Evolutionary conservation across 2,797 vertebrate species (phyloP).

Genomic region (Phoxinus dragarum): DNA sequence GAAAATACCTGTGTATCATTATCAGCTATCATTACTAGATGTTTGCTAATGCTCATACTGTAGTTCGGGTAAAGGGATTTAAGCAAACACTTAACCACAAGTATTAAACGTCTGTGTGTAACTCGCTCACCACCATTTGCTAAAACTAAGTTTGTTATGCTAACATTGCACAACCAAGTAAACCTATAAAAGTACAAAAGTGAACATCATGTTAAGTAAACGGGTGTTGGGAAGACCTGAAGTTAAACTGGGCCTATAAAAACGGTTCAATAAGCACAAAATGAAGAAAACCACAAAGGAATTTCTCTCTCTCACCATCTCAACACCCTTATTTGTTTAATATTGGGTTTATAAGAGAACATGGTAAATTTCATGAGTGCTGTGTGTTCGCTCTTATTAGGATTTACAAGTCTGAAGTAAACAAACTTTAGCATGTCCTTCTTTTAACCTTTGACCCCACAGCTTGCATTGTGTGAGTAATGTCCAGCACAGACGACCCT

Average conservation of each 20-base stretch:
- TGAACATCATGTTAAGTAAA: conserved; percentile 18
- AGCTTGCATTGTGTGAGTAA: not conserved
- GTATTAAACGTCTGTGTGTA: not conserved
- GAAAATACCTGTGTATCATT: not conserved
- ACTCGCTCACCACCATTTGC: not conserved
- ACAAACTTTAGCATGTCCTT: conserved; percentile 6
- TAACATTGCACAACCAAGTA: not conserved
- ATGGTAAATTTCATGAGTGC: conserved; percentile 19
- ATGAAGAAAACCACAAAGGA: conserved; percentile 26
- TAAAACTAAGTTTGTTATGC: not conserved
- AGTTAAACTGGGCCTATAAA: not conserved
- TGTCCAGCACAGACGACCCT: not conserved
- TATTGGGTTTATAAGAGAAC: not conserved
- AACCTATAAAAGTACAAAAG: not conserved
- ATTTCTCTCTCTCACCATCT: conserved; percentile 22
- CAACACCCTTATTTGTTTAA: conserved; percentile 23
- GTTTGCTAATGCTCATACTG: not conserved
- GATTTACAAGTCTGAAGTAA: conserved; percentile 20
- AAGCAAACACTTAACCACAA: not conserved
- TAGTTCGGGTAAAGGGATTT: not conserved
- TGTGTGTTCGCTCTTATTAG: conserved; percentile 24
- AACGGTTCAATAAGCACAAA: conserved; percentile 16
- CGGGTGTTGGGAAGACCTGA: not conserved
- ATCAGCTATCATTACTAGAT: not conserved
- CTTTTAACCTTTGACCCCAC: not conserved